Percentiles rank a stretch among this genome's conserved stretches.
phyloP scores from a whole-genome alignment of 2,888 invertebrate species.

The Anticlea derivata region DNA sequence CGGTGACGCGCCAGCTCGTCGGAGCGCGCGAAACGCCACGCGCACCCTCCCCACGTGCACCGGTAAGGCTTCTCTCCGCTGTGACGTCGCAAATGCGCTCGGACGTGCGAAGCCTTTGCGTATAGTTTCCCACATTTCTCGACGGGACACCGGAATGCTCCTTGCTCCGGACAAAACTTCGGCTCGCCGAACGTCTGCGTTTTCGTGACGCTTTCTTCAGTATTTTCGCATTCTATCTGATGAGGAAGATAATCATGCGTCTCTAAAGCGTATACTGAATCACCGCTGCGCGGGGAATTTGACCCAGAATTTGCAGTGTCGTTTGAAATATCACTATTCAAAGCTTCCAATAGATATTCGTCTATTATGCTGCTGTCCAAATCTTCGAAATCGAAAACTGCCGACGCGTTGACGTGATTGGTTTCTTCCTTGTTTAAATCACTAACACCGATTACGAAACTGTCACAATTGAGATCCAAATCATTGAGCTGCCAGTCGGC shows the following conservation, averaged over 20 bases:
- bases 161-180: conserved; percentile 73
- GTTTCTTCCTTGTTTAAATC: conserved; percentile 61
- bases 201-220: conserved; percentile 49
- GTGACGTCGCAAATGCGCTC: conserved; percentile 94
- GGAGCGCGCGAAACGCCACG: conserved; percentile 96
- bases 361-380: conserved; percentile 72
- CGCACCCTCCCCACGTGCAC: conserved; percentile 91
- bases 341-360: conserved; percentile 68
- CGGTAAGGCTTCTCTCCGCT: conserved; percentile 91
- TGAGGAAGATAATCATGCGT: conserved; percentile 49
- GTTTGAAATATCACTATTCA: conserved; percentile 60
- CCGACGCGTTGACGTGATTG: conserved; percentile 52
- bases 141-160: conserved; percentile 88
- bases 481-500: conserved; percentile 70
- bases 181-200: conserved; percentile 69
- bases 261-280: conserved; percentile 55
- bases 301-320: conserved; percentile 55
- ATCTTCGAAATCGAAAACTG: conserved; percentile 71
- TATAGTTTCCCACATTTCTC: conserved; percentile 91
- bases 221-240: conserved; percentile 44
- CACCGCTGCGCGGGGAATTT: conserved; percentile 52
- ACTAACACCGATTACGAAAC: conserved; percentile 64
- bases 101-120: conserved; percentile 94
- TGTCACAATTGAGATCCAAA: conserved; percentile 68
- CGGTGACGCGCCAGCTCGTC: conserved; percentile 97